Evolutionary conservation across 2,113 vertebrate genomes (phyloP).

Genomic region (Hippocampus zosterae): DNA sequence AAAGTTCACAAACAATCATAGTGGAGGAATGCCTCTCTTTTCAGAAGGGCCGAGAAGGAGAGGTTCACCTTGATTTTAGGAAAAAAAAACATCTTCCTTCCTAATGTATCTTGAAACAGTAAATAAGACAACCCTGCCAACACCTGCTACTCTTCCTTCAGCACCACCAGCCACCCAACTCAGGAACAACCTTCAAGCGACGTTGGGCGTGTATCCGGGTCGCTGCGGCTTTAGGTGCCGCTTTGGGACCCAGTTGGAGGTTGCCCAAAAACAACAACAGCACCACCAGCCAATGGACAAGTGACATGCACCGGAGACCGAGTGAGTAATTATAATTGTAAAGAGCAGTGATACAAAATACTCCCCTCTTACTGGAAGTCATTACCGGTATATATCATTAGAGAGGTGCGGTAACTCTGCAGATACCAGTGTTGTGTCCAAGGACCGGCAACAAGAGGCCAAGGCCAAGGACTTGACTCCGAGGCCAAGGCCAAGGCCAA

Average conservation of each 20-base stretch:
- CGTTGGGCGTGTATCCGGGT: too few species aligned
- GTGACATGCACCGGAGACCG: constrained; percentile 74
- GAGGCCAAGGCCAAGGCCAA: too few species aligned
- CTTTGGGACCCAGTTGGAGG: too few species aligned
- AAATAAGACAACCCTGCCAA: constrained; percentile 55
- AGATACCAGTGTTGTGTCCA: too few species aligned
- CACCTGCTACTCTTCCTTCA: neutral
- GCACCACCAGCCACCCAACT: constrained; percentile 16
- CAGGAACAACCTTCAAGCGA: too few species aligned
- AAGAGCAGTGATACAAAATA: constrained; percentile 78
- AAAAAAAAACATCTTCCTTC: constrained; percentile 69
- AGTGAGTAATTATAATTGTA: constrained; percentile 80
- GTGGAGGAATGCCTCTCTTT: constrained; percentile 42
- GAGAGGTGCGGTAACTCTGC: constrained; percentile 51
- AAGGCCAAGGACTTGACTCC: too few species aligned
- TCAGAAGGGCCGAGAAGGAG: constrained; percentile 24
- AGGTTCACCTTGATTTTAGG: constrained; percentile 68
- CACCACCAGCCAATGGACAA: constrained; percentile 58
- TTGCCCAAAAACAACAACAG: too few species aligned
- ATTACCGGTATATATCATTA: constrained; percentile 71
- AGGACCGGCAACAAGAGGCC: too few species aligned
- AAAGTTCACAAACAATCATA: constrained; percentile 54
- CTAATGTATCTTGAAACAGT: constrained; percentile 73
- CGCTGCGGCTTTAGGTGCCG: too few species aligned
- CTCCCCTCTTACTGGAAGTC: constrained; percentile 72